A percentile compares a stretch with the other conserved stretches of the same genome.
Conservation (phyloP, 1,140 invertebrate species). For the Chionoecetes opilio region DNA sequence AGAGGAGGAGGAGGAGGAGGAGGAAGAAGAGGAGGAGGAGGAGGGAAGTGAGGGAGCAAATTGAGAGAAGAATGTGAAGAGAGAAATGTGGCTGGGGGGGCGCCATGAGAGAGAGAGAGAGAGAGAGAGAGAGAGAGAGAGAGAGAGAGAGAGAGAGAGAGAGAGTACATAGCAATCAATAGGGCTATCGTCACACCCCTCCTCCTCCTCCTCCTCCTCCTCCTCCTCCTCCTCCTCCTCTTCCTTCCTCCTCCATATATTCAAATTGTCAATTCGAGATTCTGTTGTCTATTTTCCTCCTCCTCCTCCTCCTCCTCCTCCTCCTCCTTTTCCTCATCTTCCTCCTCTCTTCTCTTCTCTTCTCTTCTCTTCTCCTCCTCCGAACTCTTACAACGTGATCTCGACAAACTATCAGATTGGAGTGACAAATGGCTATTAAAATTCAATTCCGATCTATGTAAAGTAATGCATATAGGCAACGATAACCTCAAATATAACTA, state of each 20-base stretch:
- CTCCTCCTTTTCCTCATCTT: neutral
- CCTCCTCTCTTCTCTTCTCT: neutral
- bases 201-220: slow-evolving; percentile 13
- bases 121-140: neutral
- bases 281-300: neutral
- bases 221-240: slow-evolving; percentile 15
- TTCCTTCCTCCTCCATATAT: slow-evolving; percentile 6
- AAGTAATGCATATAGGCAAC: too few species aligned
- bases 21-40: neutral
- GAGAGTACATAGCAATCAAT: slow-evolving; percentile 29
- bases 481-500: too few species aligned
- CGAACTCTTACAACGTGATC: too few species aligned
- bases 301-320: neutral
- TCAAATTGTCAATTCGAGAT: slow-evolving; percentile 5
- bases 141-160: slow-evolving; percentile 27
- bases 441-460: too few species aligned
- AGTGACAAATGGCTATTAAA: too few species aligned
- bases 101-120: neutral
- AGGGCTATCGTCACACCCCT: slow-evolving; percentile 1
- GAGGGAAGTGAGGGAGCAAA: slow-evolving; percentile 6
- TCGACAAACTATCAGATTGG: too few species aligned
- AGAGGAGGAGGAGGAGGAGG: neutral
- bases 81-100: neutral
- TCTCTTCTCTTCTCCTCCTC: too few species aligned
- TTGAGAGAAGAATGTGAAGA: slow-evolving; percentile 7